Base-by-base conservation (phyloP, 2,888 invertebrate species). In the Temnothorax rugatulus region DNA sequence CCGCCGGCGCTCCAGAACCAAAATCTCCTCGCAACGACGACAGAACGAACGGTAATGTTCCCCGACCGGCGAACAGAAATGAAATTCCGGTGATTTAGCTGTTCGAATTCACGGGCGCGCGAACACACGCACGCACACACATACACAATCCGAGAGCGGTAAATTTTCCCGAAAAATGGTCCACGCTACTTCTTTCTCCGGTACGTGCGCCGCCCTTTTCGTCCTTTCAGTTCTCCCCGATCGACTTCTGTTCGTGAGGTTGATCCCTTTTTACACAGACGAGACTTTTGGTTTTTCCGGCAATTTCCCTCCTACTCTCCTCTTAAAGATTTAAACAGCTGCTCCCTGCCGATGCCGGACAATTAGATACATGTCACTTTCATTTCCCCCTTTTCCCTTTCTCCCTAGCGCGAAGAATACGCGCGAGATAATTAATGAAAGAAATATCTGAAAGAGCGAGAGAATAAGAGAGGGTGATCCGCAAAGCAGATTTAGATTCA, bases 31-130 rank as follows among this genome's bases (percentile, higher is more conserved):
- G 77, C 84, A 85, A 84, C 86, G 83, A 90, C 86, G 88, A 87
- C 86, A 85, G 90, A 90, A 89, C 88, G 90, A 92, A 92, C 91
- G 92, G 90, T 93, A 93, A 93, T 92, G 91, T 90, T 86, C 86
- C 87, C 87, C 84, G 88, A 82, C 90, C 86, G 90, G 91, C 86
- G 89, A 91, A 91, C 91, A 92, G 93, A 93, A 93, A 93, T 93
- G 93, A 93, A 93, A 93, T 93, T 93, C 91, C 89, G 89, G 91
- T 92, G 93, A 93, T 93, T 93, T 93, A 93, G 92, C 92, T 89
- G 93, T 92, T 92, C 90, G 92, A 89, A 92, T 90, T 84, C 88
- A 85, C 77, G 85, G 88, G 86, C 69, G 50, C 15, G n/a, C 15
- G 3, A n/a, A 9, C 47, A 38, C 38, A 41, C 18, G 13, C 44